A percentile compares a stretch with the other conserved stretches of the same genome.
These are phyloP conservation scores for Crocallis elinguaria DNA, from an alignment of 2,888 invertebrate genomes.

Conservation along the genomic window DNA sequence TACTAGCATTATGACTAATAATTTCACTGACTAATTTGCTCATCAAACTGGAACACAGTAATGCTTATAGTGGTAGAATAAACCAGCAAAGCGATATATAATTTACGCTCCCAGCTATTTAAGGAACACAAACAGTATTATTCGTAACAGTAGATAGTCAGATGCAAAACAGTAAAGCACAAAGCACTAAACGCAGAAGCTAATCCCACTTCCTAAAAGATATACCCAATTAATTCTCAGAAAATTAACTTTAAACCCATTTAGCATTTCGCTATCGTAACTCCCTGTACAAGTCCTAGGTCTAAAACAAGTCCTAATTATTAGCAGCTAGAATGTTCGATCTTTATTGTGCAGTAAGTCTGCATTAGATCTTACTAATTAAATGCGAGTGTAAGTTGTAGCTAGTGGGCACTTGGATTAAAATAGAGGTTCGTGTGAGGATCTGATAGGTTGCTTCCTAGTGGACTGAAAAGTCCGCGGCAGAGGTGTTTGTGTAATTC, in stretches of 20 bases:
- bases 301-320: conserved; percentile 72
- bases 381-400: conserved; percentile 49
- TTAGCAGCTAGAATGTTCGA: conserved; percentile 73
- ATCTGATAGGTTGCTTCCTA: conserved; percentile 65
- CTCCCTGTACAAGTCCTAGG: conserved; percentile 67
- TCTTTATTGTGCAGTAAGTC: conserved; percentile 73
- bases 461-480: conserved; percentile 14
- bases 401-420: conserved; percentile 64
- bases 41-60: too few relatives aligned
- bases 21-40: too few relatives aligned
- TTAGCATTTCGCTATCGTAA: conserved; percentile 68
- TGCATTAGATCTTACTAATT: conserved; percentile 78
- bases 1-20: too few relatives aligned
- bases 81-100: too few relatives aligned
- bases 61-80: too few relatives aligned
- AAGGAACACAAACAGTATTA: too few relatives aligned
- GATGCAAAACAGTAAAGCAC: conserved; percentile 12
- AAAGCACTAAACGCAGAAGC: conserved; percentile 19
- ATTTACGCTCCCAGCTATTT: too few relatives aligned
- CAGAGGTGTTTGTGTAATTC: conserved; percentile 8
- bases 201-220: conserved; percentile 62
- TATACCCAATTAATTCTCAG: conserved; percentile 72
- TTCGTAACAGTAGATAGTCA: too few relatives aligned
- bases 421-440: conserved; percentile 78
- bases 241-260: conserved; percentile 66